Evolutionary conservation across 2,888 invertebrate species (phyloP).

Genomic region (Mesorhabditis spiculigera): DNA sequence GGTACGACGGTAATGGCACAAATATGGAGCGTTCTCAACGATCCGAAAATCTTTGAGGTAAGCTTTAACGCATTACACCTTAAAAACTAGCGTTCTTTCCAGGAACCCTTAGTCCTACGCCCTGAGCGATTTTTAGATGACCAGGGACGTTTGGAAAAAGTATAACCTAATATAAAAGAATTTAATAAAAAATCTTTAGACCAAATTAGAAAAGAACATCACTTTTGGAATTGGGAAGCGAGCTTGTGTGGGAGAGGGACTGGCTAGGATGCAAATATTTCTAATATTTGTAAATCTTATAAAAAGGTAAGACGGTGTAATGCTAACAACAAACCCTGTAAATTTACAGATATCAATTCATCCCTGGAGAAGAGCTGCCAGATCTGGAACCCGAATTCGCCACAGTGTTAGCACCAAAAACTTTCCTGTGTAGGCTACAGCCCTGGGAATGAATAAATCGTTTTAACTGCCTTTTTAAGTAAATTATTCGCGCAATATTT

Average conservation of each 20-base stretch:
- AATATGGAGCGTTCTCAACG: neutral
- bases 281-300: neutral
- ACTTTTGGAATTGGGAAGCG: neutral
- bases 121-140: no score
- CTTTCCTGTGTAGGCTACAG: neutral
- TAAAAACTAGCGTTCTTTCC: no score
- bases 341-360: neutral
- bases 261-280: neutral
- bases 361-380: neutral
- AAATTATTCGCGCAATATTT: no score
- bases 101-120: no score
- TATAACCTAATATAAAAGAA: no score
- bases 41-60: constrained; percentile 3
- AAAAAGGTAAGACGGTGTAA: neutral
- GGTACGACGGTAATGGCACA: constrained; percentile 3
- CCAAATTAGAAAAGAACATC: neutral
- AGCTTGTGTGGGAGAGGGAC: neutral
- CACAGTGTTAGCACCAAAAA: neutral
- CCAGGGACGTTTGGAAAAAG: no score
- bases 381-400: neutral
- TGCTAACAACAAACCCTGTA: neutral
- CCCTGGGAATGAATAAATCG: no score
- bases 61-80: no score
- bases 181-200: neutral
- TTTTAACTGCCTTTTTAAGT: no score